Conservation (phyloP, 2,888 invertebrate genomes). For the Archips crataeganus region DNA sequence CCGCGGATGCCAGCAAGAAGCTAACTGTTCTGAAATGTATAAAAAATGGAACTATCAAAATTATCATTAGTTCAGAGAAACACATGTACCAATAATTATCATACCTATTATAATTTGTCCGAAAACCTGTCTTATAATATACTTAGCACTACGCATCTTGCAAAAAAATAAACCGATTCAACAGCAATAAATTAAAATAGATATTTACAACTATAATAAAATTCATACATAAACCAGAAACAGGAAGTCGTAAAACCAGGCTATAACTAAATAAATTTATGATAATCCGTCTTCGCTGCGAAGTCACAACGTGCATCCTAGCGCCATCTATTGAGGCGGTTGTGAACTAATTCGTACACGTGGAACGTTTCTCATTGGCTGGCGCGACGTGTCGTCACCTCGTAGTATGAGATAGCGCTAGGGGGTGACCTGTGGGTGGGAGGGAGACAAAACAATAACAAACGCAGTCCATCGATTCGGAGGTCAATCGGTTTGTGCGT, state of each 20-base stretch:
- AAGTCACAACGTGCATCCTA: conserved; percentile 48
- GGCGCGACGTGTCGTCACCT: conserved; percentile 60
- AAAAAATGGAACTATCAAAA: too few relatives aligned
- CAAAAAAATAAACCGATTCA: background rate
- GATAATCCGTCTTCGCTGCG: background rate
- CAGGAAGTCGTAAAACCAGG: conserved; percentile 27
- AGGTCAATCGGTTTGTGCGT: conserved; percentile 72
- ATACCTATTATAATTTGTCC: background rate
- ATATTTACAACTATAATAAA: conserved; percentile 14
- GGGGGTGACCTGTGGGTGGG: conserved; percentile 45
- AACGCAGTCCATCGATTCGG: conserved; percentile 78
- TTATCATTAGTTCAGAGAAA: too few relatives aligned
- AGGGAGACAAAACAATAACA: conserved; percentile 77
- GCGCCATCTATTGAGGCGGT: conserved; percentile 71
- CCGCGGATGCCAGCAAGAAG: too few relatives aligned
- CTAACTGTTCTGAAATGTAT: too few relatives aligned
- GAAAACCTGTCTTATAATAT: too few relatives aligned
- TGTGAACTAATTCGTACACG: conserved; percentile 55
- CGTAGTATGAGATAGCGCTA: conserved; percentile 55
- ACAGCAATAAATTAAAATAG: background rate
- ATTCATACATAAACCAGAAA: conserved; percentile 17
- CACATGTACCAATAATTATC: too few relatives aligned
- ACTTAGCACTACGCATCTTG: background rate
- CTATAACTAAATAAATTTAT: conserved; percentile 12
- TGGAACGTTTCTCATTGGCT: conserved; percentile 59